Evolutionary conservation across 1,140 invertebrate genomes (phyloP), one percentile per base, ranked within the genome.

Genomic region (Brachionus sp.): DNA sequence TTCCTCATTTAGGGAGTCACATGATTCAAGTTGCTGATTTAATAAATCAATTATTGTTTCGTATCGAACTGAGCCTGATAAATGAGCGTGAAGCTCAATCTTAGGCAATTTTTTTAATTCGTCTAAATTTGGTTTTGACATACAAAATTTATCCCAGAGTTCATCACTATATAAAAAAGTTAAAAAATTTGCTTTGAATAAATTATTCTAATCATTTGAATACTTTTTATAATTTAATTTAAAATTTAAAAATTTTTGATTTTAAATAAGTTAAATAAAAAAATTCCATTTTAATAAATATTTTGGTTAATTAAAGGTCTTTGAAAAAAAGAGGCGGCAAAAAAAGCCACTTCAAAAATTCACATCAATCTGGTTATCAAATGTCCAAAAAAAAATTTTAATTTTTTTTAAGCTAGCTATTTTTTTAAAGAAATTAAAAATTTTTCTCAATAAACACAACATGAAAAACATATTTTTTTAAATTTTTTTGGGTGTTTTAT

Each of bases 61-160:
- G 19, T 23, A 44, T 29, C 78, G 78, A 44, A 82, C 57, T 25
- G 53, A 82, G 23, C 78, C 78, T n/a, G 53, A 66, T 25, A 82
- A 25, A 70, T 82, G 78, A 3, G 78, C 78, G 44, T 82, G 78
- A 66, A 82, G 57, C 46, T 82, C 78, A 25, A 82, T 82, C 19
- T 82, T 82, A 13, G 66, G 66, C 5, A 70, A n/a, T 37, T 35
- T 70, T 39, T 5, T 39, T 3, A 70, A 19, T 70, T 6, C 2
- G 5, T 70, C 66, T 37, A 37, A 37, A 16, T 13, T 37, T 37
- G 23, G 12, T 3, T 53, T 53, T n/a, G 50, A 53, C 50, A 53
- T 53, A n/a, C n/a, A n/a, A n/a, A n/a, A 16, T 53, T 53, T 16
- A 39, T 53, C 6, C 2, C 3, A 53, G 50, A 5, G 19, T 23